Base-by-base conservation (phyloP, 2,797 vertebrate species). In the Apodemus agrarius region DNA sequence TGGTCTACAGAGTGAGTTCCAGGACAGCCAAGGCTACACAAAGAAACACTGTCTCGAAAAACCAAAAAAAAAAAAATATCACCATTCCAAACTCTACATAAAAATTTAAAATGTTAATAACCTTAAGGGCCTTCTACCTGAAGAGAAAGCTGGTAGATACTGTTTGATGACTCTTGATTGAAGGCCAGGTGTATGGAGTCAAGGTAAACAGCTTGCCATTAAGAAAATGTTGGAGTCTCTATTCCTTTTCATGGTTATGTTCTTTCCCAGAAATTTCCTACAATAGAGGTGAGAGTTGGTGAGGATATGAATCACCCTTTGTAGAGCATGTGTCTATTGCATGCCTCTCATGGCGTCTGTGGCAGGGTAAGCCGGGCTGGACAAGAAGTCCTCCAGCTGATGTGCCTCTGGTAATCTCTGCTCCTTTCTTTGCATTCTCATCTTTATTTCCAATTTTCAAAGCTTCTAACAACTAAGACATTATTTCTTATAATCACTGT, bases 171-270 rank as follows among this genome's bases (percentile, higher is more conserved):
- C 13, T 17, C 29, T 6, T 16, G 14, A n/a, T 67, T 74, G 65
- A 46, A 75, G 5, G 0, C 0, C 0, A 1, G 21, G 1, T 37
- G 0, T 21, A 5, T 22, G 0, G 3, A 76, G 0, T 1, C 1
- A 75, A 52, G 13, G 24, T 4, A 74, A 79, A 67, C 31, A 46
- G 22, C 3, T 5, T 82, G 1, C 22, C 76, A 43, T 91, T 49
- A n/a, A 63, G 10, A 74, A 86, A 78, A 16, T 26, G 16, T 74
- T 40, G 8, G 29, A 74, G 16, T 75, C 2, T 40, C 4, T 54
- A 29, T 85, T 89, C 9, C 3, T 87, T 91, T n/a, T 31, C 13
- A 43, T 14, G 40, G 17, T 40, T 54, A 37, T 72, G 8, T 10
- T 52, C 21, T 59, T 81, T 92, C 40, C 43, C 2, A 72, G 14